Conservation (phyloP, 2,888 invertebrate genomes). For the Sthenelais limicola region DNA sequence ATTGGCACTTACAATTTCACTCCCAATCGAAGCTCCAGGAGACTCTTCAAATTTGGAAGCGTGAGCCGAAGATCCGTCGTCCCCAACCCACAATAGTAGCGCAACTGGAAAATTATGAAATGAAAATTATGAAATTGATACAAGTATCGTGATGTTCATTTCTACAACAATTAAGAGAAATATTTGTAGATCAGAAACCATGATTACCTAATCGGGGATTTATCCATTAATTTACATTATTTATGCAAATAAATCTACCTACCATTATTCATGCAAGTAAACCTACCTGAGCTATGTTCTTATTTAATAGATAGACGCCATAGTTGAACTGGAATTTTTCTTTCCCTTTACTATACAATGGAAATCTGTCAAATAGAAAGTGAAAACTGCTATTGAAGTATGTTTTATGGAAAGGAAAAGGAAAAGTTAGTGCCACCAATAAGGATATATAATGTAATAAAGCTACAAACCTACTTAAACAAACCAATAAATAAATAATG, state of each 20-base stretch:
- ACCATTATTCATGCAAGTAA: no score
- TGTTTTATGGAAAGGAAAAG: no score
- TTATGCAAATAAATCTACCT: no score
- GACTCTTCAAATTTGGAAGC: slow-evolving; percentile 80
- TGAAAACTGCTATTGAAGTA: no score
- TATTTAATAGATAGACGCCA: slow-evolving; percentile 92
- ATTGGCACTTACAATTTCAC: slow-evolving; percentile 65
- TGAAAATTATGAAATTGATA: slow-evolving; percentile 15
- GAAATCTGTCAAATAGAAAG: slow-evolving; percentile 79
- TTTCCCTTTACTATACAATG: slow-evolving; percentile 85
- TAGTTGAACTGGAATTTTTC: slow-evolving; percentile 88
- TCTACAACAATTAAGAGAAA: neutral
- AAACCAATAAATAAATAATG: no score
- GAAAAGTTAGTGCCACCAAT: no score
- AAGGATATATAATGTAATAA: no score
- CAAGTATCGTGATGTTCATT: neutral
- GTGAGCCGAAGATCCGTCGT: slow-evolving; percentile 85
- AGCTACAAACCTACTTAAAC: no score
- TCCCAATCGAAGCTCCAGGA: slow-evolving; percentile 74
- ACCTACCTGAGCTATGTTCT: slow-evolving; percentile 92
- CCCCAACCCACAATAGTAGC: slow-evolving; percentile 83
- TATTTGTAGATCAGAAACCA: no score
- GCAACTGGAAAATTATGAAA: slow-evolving; percentile 72
- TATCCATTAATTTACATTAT: no score
- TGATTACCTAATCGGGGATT: no score